phyloP scores from a whole-genome alignment of 1,140 invertebrate species.

The Drosophila melanica region DNA sequence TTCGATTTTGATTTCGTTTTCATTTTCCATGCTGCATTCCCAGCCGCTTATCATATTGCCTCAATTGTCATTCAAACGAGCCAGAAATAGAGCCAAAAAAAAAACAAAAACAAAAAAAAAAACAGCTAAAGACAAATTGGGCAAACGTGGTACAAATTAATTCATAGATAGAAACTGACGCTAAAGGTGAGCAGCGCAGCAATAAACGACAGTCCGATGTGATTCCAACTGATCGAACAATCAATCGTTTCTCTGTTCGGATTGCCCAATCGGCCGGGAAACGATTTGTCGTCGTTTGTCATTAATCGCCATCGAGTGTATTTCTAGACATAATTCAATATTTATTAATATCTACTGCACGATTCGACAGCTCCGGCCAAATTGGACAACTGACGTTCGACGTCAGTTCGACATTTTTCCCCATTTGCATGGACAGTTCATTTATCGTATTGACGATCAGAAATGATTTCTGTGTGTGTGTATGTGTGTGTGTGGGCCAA shows the following conservation, averaged over 20 bases:
- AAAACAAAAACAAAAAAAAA: neutral
- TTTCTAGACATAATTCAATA: slow-evolving; percentile 44
- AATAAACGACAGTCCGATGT: slow-evolving; percentile 39
- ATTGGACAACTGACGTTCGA: slow-evolving; percentile 35
- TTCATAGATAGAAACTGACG: slow-evolving; percentile 48
- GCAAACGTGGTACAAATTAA: slow-evolving; percentile 57
- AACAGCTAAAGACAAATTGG: slow-evolving; percentile 38
- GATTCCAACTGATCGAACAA: slow-evolving; percentile 16
- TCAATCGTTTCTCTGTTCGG: slow-evolving; percentile 23
- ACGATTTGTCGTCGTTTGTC: slow-evolving; percentile 50
- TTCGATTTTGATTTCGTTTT: slow-evolving; percentile 46
- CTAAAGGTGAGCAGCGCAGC: slow-evolving; percentile 29
- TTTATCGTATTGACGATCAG: neutral
- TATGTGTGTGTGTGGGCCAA: slow-evolving; percentile 48
- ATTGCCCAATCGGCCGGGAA: slow-evolving; percentile 46
- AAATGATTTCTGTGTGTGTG: neutral
- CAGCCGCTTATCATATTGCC: slow-evolving; percentile 25
- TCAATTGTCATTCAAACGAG: slow-evolving; percentile 59
- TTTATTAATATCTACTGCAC: slow-evolving; percentile 60
- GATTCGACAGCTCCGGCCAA: slow-evolving; percentile 43
- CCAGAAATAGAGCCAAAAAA: slow-evolving; percentile 6
- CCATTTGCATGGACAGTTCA: slow-evolving; percentile 18
- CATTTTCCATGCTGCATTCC: slow-evolving; percentile 14
- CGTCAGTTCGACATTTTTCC: slow-evolving; percentile 20
- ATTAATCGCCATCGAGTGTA: slow-evolving; percentile 38